These are phyloP conservation scores for Tinea trinotella DNA, from an alignment of 2,888 invertebrate genomes.

Conservation along the genomic window DNA sequence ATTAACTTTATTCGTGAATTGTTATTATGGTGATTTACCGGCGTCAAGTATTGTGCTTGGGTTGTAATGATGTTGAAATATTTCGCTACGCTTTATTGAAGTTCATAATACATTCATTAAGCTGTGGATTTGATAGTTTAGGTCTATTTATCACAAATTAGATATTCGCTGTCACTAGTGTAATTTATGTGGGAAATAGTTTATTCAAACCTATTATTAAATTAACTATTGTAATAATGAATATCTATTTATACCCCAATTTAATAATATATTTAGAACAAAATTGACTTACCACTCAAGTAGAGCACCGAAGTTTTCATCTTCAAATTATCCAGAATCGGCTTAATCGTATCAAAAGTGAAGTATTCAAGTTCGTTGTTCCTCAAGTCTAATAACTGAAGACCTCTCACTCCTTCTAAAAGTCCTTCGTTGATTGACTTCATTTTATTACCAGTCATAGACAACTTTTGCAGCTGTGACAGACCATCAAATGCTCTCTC, in stretches of 20 bases:
- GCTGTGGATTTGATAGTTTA: not conserved
- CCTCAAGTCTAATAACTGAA: slow-evolving; percentile 83
- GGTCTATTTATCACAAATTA: not conserved
- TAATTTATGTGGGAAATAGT: not conserved
- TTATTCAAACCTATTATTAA: not conserved
- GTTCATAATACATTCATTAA: not conserved
- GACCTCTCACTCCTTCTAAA: slow-evolving; percentile 80
- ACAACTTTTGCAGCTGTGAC: slow-evolving; percentile 79
- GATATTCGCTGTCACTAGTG: not conserved
- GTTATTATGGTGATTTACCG: slow-evolving; percentile 4
- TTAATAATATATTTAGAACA: not conserved
- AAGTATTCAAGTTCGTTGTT: slow-evolving; percentile 84
- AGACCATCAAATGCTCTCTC: slow-evolving; percentile 85
- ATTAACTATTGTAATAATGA: not conserved
- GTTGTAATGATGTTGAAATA: slow-evolving; percentile 1
- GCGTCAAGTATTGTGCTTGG: slow-evolving; percentile 2
- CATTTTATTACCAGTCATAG: slow-evolving; percentile 83
- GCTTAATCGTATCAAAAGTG: slow-evolving; percentile 81
- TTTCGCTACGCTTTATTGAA: not conserved
- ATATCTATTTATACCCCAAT: not conserved
- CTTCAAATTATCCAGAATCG: slow-evolving; percentile 82
- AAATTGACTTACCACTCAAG: slow-evolving; percentile 50
- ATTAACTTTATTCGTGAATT: slow-evolving; percentile 12
- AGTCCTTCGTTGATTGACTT: slow-evolving; percentile 80
- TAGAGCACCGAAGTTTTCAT: slow-evolving; percentile 58